Conservation (phyloP, 2,888 invertebrate species). For the Nomada fucata region DNA sequence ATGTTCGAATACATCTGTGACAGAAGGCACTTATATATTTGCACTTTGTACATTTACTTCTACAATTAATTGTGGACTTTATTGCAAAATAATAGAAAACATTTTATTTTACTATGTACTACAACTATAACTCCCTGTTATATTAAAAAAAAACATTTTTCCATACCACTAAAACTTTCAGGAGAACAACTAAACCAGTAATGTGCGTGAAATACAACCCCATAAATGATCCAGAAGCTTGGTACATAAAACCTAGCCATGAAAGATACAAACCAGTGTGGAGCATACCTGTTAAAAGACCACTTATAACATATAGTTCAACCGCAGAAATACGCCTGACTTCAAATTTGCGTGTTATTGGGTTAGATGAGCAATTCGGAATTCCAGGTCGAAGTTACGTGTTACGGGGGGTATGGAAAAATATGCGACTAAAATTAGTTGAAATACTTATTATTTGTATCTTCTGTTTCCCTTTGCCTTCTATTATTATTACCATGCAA, state of each 20-base stretch:
- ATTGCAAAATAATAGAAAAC: too few species aligned
- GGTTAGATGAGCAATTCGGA: conserved; percentile 69
- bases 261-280: conserved; percentile 77
- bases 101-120: too few species aligned
- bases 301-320: conserved; percentile 76
- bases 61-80: too few species aligned
- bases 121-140: too few species aligned
- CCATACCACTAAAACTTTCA: conserved; percentile 22
- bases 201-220: conserved; percentile 74
- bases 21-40: too few species aligned
- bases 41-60: too few species aligned
- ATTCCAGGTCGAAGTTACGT: conserved; percentile 75
- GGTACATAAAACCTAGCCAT: conserved; percentile 76
- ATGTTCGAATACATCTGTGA: too few species aligned
- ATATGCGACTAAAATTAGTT: background rate
- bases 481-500: too few species aligned
- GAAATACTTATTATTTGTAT: background rate
- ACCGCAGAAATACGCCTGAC: conserved; percentile 64
- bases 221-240: conserved; percentile 76
- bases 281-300: conserved; percentile 75
- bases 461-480: too few species aligned
- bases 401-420: conserved; percentile 74
- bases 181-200: conserved; percentile 51
- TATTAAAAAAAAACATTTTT: too few species aligned
- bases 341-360: conserved; percentile 66